Evolutionary conservation across 1,140 invertebrate species (phyloP).

Genomic region (Anadara kagoshimensis): DNA sequence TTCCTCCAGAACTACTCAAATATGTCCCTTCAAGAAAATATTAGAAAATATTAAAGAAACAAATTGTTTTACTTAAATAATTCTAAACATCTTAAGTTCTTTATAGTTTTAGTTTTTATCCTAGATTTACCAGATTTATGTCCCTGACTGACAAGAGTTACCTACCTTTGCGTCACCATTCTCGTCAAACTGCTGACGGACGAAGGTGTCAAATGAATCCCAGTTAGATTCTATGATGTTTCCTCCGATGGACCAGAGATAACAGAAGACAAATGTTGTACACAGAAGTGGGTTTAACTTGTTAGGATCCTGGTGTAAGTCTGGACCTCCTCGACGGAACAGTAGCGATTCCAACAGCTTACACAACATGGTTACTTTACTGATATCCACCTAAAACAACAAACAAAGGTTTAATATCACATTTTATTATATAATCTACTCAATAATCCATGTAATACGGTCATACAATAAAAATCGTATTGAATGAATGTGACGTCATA

Average conservation of each 20-base stretch:
- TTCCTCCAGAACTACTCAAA: too few relatives aligned
- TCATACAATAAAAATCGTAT: too few relatives aligned
- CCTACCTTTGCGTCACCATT: constrained; percentile 78
- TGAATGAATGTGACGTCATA: too few relatives aligned
- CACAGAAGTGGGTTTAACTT: constrained; percentile 78
- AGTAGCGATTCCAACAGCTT: constrained; percentile 83
- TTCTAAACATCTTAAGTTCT: too few relatives aligned
- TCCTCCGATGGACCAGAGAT: constrained; percentile 88
- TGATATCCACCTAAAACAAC: constrained; percentile 82
- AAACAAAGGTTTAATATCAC: neutral
- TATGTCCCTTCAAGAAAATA: too few relatives aligned
- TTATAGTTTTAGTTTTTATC: too few relatives aligned
- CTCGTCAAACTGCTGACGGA: constrained; percentile 82
- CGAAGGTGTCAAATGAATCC: constrained; percentile 81
- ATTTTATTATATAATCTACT: too few relatives aligned
- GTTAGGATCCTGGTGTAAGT: constrained; percentile 70
- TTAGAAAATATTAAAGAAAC: too few relatives aligned
- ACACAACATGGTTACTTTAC: constrained; percentile 85
- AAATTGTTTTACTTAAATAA: too few relatives aligned
- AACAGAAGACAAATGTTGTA: constrained; percentile 84
- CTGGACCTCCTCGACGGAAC: constrained; percentile 74
- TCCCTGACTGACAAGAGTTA: neutral
- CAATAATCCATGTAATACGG: too few relatives aligned
- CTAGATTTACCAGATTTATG: too few relatives aligned
- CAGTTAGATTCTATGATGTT: constrained; percentile 84